Conservation (phyloP, 2,113 vertebrate species). For the Gila orcuttii region DNA sequence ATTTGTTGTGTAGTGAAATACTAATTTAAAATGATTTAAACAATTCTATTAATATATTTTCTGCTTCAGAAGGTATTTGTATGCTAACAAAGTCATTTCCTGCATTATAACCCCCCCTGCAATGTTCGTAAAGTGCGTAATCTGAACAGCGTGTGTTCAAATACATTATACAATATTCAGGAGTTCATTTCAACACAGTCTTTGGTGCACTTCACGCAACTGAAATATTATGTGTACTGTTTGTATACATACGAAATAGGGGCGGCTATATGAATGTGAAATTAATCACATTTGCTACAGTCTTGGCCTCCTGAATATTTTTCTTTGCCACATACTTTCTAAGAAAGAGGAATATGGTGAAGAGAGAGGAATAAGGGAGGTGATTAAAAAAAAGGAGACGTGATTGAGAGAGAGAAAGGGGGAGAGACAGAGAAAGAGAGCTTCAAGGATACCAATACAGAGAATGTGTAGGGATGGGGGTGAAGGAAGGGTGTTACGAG, state of each 20-base stretch:
- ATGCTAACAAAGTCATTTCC: not conserved
- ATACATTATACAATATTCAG: slow-evolving; percentile 39
- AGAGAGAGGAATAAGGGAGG: slow-evolving; percentile 46
- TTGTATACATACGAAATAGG: slow-evolving; percentile 31
- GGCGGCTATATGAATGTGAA: slow-evolving; percentile 26
- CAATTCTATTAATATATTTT: not conserved
- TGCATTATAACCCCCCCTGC: not conserved
- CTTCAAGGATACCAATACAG: not conserved
- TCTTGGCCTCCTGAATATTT: slow-evolving; percentile 41
- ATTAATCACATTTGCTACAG: slow-evolving; percentile 48
- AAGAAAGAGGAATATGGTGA: slow-evolving; percentile 52
- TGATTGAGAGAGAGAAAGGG: not conserved
- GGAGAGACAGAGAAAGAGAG: slow-evolving; percentile 8
- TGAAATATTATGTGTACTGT: slow-evolving; percentile 1
- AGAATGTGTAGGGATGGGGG: slow-evolving; percentile 2
- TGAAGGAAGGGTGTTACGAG: slow-evolving; percentile 10
- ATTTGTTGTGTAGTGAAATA: not conserved
- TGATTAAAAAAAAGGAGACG: slow-evolving; percentile 16
- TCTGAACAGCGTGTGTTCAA: not conserved
- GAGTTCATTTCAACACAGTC: slow-evolving; percentile 32
- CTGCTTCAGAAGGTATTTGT: not conserved
- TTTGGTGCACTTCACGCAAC: slow-evolving; percentile 15
- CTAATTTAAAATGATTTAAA: not conserved
- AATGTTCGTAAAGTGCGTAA: not conserved
- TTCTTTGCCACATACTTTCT: slow-evolving; percentile 44